Evolutionary conservation across 2,888 invertebrate genomes (phyloP).

Genomic region (Athripsodes cinereus): DNA sequence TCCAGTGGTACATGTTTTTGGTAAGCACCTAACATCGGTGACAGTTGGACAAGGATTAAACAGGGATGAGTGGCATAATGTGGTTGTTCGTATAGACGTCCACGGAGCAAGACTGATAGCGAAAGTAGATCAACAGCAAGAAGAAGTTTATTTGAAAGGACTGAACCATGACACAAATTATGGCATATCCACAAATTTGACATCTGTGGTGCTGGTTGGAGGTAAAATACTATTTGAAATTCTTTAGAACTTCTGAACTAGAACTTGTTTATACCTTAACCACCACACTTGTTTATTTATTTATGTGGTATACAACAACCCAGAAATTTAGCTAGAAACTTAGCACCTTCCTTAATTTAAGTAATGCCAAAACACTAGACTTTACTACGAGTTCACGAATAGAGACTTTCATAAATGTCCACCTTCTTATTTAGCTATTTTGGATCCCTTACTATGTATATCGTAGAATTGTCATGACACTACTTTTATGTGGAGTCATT

Average conservation of each 20-base stretch:
- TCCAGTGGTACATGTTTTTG: conserved; percentile 81
- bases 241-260: background rate
- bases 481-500: no score
- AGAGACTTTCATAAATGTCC: no score
- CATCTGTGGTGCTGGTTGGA: conserved; percentile 83
- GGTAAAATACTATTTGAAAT: conserved; percentile 46
- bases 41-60: conserved; percentile 85
- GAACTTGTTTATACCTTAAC: background rate
- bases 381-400: no score
- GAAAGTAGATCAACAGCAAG: conserved; percentile 75
- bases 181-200: conserved; percentile 78
- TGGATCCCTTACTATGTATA: no score
- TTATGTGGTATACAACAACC: no score
- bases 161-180: conserved; percentile 79
- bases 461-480: no score
- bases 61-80: conserved; percentile 86
- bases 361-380: no score
- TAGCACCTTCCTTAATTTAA: no score
- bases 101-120: conserved; percentile 79
- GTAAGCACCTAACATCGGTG: conserved; percentile 74
- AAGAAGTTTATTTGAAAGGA: conserved; percentile 78
- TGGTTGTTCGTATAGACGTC: conserved; percentile 80
- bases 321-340: no score
- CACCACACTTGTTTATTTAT: no score
- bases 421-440: no score